phyloP scores from a whole-genome alignment of 2,797 vertebrate genomes.

The Arrhamphus sclerolepis region DNA sequence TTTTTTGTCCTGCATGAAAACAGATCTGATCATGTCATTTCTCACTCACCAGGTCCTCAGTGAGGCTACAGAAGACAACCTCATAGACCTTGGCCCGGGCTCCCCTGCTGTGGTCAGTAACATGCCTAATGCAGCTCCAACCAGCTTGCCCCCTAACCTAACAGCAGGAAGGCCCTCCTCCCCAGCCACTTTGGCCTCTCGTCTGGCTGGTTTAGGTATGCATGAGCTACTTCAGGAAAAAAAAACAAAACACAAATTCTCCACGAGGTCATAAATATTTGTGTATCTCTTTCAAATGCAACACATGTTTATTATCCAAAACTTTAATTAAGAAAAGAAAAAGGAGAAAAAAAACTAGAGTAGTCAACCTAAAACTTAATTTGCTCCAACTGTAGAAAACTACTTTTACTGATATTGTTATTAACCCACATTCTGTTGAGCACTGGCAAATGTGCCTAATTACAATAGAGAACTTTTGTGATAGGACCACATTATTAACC shows the following conservation, averaged over 20 bases:
- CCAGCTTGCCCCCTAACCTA: constrained; percentile 64
- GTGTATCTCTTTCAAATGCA: neutral
- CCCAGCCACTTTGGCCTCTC: constrained; percentile 86
- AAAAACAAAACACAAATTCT: neutral
- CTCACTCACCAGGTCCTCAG: constrained; percentile 85
- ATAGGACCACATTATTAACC: too few species aligned
- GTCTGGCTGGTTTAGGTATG: constrained; percentile 94
- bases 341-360: too few species aligned
- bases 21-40: constrained; percentile 29
- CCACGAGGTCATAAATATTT: neutral
- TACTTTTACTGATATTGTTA: too few species aligned
- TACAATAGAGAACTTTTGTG: too few species aligned
- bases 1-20: neutral
- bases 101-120: constrained; percentile 97
- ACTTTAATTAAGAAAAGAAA: too few species aligned
- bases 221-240: neutral
- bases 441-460: too few species aligned
- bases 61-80: constrained; percentile 95
- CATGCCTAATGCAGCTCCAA: constrained; percentile 83
- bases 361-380: too few species aligned
- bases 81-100: constrained; percentile 96
- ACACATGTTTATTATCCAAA: too few species aligned
- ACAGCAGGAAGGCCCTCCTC: constrained; percentile 69
- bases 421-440: too few species aligned
- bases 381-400: too few species aligned